Base-by-base conservation (phyloP, 2,888 invertebrate genomes). In the Euclidia mi region DNA sequence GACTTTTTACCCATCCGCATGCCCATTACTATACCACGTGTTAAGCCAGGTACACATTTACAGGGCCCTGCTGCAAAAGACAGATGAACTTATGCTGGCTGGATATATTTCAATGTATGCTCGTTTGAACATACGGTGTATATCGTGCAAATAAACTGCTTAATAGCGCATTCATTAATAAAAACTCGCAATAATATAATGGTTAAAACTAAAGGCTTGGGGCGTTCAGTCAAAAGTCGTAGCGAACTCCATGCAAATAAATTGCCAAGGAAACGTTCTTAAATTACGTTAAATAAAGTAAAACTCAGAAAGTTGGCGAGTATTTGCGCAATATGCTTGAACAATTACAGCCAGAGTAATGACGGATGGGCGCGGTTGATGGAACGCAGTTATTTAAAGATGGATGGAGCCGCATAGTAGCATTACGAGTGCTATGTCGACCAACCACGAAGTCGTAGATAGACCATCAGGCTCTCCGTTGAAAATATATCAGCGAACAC, bases 281-380 rank as follows among this genome's bases (percentile, higher is more conserved):
- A 48, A 48, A 48, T 41, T 48, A 40, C 20, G 40, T 40, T 41
- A 41, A 48, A 48, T 41, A 40, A 48, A 48, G 48, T 48, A 41
- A 41, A 48, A 41, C 20, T 17, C 7, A n/a, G 2, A 34, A 48
- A 48, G 48, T 48, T 48, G 14, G 41, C 9, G 40, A 48, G 41
- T 41, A 32, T 48, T 41, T 32, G 17, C 20, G 31, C 40, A 29
- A 25, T 41, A 32, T 40, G 29, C 4, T 31, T 31, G 47, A 14
- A 40, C 40, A 40, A 18, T 40, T 40, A 48, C 29, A 17, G 37
- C 28, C 28, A 28, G 17, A n/a, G 18, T 17, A 10, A 18, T 38
- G 47, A 47, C 38, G 17, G 29, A 47, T 29, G 7, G 38, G 38
- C 38, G 47, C 17, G 29, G 28, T n/a, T 34, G 34, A 45, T 34